phyloP scores from a whole-genome alignment of 53 echinoderm and acorn worm genomes.

The Paelopatides confundens region DNA sequence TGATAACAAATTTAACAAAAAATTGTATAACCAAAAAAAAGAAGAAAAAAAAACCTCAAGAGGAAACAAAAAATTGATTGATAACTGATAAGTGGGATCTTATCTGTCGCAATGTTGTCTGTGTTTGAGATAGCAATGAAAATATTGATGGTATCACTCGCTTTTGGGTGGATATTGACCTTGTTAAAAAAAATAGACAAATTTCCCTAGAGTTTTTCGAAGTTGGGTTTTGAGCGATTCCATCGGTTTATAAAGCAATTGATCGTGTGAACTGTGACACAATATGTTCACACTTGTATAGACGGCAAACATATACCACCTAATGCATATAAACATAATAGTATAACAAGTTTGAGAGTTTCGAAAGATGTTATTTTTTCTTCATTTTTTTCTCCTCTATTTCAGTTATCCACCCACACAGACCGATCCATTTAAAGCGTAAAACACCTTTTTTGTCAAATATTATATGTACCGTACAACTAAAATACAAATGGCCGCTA shows the following conservation, averaged over 20 bases:
- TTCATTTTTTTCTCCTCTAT: no score
- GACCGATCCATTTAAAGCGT: no score
- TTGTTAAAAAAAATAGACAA: slow-evolving; percentile 10
- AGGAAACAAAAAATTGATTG: background rate
- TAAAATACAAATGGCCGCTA: no score
- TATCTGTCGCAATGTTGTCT: slow-evolving; percentile 17
- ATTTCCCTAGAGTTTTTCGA: background rate
- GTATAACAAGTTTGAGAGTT: no score
- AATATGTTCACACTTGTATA: no score
- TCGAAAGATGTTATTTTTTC: no score
- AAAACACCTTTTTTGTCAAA: no score
- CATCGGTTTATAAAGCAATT: background rate
- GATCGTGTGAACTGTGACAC: background rate
- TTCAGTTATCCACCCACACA: no score
- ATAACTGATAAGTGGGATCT: no score
- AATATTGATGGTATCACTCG: slow-evolving; percentile 27
- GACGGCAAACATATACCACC: no score
- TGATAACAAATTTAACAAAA: background rate
- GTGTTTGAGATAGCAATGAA: slow-evolving; percentile 35
- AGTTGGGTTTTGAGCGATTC: background rate
- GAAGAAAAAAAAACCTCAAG: background rate
- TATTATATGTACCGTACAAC: no score
- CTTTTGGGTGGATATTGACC: slow-evolving; percentile 3
- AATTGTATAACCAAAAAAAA: background rate
- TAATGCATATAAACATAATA: no score